Conservation (phyloP, 2,113 vertebrate species). For the Ascaphus truei region DNA sequence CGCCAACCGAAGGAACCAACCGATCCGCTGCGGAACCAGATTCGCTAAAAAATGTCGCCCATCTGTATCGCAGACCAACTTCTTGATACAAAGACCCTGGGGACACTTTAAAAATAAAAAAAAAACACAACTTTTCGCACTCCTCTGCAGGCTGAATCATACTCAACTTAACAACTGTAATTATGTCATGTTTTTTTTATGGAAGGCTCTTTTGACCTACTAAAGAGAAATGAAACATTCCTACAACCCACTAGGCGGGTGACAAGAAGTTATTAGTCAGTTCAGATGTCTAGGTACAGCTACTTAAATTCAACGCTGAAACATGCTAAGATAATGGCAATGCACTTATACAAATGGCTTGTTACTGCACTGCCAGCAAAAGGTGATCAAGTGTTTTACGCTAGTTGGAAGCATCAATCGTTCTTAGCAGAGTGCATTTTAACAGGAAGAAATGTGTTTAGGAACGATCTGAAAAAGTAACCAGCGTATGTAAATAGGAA, state of each 20-base stretch:
- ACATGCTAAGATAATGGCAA: slow-evolving; percentile 7
- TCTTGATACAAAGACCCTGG: too few relatives aligned
- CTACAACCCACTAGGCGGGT: slow-evolving; percentile 21
- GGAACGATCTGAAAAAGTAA: too few relatives aligned
- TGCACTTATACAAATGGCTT: slow-evolving; percentile 6
- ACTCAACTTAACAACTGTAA: too few relatives aligned
- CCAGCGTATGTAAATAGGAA: too few relatives aligned
- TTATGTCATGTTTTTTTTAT: too few relatives aligned
- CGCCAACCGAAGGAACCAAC: too few relatives aligned
- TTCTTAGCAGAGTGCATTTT: not conserved
- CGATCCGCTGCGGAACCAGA: too few relatives aligned
- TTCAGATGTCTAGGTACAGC: slow-evolving; percentile 23
- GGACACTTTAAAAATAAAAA: too few relatives aligned
- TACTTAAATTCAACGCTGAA: slow-evolving; percentile 30
- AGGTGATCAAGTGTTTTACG: not conserved
- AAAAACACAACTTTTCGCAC: too few relatives aligned
- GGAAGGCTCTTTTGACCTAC: slow-evolving; percentile 39
- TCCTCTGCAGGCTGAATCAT: too few relatives aligned
- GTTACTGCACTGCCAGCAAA: slow-evolving; percentile 20
- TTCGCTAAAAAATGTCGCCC: too few relatives aligned
- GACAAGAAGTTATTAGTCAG: slow-evolving; percentile 38
- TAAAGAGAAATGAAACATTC: slow-evolving; percentile 38
- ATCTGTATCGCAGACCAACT: too few relatives aligned
- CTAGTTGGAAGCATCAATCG: not conserved
- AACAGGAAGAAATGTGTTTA: not conserved